Conservation (phyloP, 2,888 invertebrate genomes). For the Oxycera nigricornis region DNA sequence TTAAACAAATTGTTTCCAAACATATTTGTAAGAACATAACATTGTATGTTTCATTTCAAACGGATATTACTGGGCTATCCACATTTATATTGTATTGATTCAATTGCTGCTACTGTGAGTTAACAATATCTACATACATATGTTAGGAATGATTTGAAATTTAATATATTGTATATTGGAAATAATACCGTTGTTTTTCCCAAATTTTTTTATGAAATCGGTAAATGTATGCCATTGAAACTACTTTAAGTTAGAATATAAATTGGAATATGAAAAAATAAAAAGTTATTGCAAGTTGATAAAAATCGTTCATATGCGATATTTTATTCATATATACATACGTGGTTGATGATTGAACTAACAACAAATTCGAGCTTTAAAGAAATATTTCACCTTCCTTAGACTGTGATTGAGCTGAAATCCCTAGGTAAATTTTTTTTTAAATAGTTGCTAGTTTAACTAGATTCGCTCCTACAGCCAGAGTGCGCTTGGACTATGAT, state of each 20-base stretch:
- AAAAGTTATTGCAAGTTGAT: slow-evolving; percentile 34
- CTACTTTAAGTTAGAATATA: slow-evolving; percentile 15
- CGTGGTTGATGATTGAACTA: too few species aligned
- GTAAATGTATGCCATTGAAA: neutral
- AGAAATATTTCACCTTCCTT: too few species aligned
- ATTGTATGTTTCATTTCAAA: neutral
- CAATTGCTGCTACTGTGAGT: slow-evolving; percentile 10
- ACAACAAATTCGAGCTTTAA: too few species aligned
- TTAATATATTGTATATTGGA: slow-evolving; percentile 1
- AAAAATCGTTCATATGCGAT: neutral
- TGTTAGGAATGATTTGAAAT: slow-evolving; percentile 24
- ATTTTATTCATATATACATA: too few species aligned
- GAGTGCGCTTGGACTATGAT: too few species aligned
- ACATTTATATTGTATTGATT: neutral
- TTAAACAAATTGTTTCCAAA: slow-evolving; percentile 23
- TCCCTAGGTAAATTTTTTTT: too few species aligned
- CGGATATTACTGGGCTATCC: neutral
- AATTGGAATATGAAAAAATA: slow-evolving; percentile 30
- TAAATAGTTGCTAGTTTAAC: too few species aligned
- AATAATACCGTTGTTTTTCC: slow-evolving; percentile 27
- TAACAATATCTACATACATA: slow-evolving; percentile 3
- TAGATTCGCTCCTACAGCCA: too few species aligned
- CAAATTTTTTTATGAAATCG: slow-evolving; percentile 2
- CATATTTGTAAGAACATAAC: slow-evolving; percentile 8
- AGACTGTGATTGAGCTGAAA: too few species aligned